Base-by-base conservation (phyloP, 2,113 vertebrate genomes). In the Pleuronectes platessa region DNA sequence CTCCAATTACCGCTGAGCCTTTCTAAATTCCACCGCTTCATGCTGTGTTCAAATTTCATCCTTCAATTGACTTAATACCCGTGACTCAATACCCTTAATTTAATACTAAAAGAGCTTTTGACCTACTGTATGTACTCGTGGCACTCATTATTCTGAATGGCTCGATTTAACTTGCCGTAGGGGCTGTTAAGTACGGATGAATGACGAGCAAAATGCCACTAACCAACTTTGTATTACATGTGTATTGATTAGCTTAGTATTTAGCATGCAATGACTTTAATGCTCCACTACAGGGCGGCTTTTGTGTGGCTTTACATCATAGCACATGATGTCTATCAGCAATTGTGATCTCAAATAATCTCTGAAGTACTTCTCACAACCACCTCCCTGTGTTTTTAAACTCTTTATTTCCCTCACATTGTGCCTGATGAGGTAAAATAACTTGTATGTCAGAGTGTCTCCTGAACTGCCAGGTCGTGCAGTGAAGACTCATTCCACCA, bases 21-120 rank as follows among this genome's bases (percentile, higher is more conserved):
- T 71, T 45, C 70, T 78, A 68, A 87, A 81, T 88, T 83, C 74
- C 78, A 72, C 37, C 0, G 63, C 72, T 69, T 73, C 76, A 78
- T 26, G 56, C 75, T 62, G 73, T 65, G 84, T 77, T 63, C 66
- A 82, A 81, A 88, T 89, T 78, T 83, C 82, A 82, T 78, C 68
- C 84, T 81, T 76, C 80, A 84, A 61, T 79, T 88, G 74, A 85
- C 82, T 85, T 83, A 89, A 91, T 82, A 76, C 59, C 88, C 24
- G 24, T 75, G 74, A 83, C 81, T 86, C 62, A 70, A 76, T 53
- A 77, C 74, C 79, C 74, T 68, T 59, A 73, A 85, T 88, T 88
- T 83, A 88, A 88, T 83, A 68, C 45, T 61, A 71, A 85, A 85
- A 62, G 78, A 84, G 80, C 75, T 74, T 83, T 83, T 88, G 84